Evolutionary conservation across 2,797 vertebrate genomes (phyloP), one percentile per base, ranked within the genome.

Genomic region (Thaleichthys pacificus): DNA sequence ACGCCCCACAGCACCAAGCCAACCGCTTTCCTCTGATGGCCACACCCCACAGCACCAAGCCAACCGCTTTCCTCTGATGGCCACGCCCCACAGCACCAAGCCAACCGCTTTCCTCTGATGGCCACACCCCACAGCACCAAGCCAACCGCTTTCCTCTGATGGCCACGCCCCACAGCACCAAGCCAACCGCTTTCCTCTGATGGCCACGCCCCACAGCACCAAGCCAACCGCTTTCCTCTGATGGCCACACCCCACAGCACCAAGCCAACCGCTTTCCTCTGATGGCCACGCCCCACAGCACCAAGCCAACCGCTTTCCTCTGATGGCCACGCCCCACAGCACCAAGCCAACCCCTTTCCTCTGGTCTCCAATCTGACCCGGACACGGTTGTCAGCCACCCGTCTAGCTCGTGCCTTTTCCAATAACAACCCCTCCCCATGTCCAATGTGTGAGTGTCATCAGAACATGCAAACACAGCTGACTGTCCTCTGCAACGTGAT

Each of bases 401-500:
- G 64, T 15, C 51, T 2, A 17, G 17, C 49, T 17, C 49, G 0
- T n/a, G 5, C 51, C 66, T 65, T 4, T 32, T 2, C 22, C 19
- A 19, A 49, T 26, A 62, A 60, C 72, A 57, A 68, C 1, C n/a
- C 72, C 49, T 19, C 30, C 47, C 8, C 26, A 8, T 42, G 28
- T 28, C 66, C 22, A 26, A 73, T 24, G 1, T 63, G 63, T 77
- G 32, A 38, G 61, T 75, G 47, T 63, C 65, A 64, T 62, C 64
- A 66, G 0, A 77, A 64, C 61, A 73, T 82, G 72, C 77, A 49
- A 71, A 79, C 5, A 49, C 5, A 49, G 26, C 30, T 64, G 19
- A n/a, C n/a, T 69, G 65, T 69, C 85, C 83, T 87, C 84, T 91
- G 79, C 89, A 86, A 86, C 78, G 82, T 88, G 82, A 86, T 84